Evolutionary conservation across 2,113 vertebrate genomes (phyloP), one percentile per base, ranked within the genome.

Genomic region (Prochilodus magdalenae): DNA sequence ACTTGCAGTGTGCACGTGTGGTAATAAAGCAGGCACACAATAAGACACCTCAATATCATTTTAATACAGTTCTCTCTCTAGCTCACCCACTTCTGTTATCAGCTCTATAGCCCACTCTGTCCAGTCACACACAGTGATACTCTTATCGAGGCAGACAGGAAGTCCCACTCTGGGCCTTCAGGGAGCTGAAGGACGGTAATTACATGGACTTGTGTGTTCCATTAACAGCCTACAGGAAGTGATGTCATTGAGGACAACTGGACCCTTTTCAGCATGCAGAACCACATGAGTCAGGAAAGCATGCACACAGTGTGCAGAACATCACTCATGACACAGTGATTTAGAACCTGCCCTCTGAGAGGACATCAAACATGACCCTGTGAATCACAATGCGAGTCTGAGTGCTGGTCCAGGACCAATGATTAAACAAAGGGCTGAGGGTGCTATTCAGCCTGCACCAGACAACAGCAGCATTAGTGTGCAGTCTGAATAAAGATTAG

Each of bases 71-170:
- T 44, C 40, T 44, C 8, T 44, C 33, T 6, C 33, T 8, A 44
- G 40, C 40, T 44, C 4, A 44, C 5, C 11, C 4, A 44, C 40
- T 10, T 36, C 40, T 44, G 40, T 49, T 26, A 29, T 63, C 36
- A 1, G 26, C 18, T 63, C 40, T n/a, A 66, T 7, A 30, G 10
- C 1, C 29, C 20, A 24, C 12, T 10, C 47, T 53, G 18, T 53
- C n/a, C 75, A 53, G 22, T 33, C 62, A 11, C 4, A 66, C 6
- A 24, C 60, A 14, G 26, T 20, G 53, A 12, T 27, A 2, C 18
- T 60, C 16, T 53, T 67, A 67, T 55, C 29, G 18, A 29, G 47
- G 5, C 20, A 78, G 47, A 69, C 76, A 24, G 76, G 76, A 78
- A 78, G 49, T 78, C 76, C 29, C 3, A 5, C 18, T 30, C 49